Evolutionary conservation across 2,113 vertebrate species (phyloP), one percentile per base, ranked within the genome.

Genomic region (Holacanthus passer): DNA sequence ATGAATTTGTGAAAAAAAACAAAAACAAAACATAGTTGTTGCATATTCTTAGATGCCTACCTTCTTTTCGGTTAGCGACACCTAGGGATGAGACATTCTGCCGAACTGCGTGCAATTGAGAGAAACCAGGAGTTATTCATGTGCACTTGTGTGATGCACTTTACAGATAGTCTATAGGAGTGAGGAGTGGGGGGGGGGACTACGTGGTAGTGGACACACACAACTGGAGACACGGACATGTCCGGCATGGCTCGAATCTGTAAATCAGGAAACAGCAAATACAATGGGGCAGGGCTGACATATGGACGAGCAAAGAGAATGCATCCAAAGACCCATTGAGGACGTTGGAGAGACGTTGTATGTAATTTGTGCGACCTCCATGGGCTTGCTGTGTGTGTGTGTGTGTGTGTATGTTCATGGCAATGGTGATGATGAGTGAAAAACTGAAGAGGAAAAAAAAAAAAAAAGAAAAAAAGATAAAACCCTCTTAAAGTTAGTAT

Each of bases 31-130:
- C 31, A 86, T 10, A 72, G 58, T 63, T 52, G 79, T 88, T 90
- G 83, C 89, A 84, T 88, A 66, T 92, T 92, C 92, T 91, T 85
- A 80, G 94, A 96, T 94, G 97, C 98, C 97, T 99, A 99, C 98
- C 97, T 99, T 99, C 97, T 94, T 98, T 99, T 97, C 96, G 96
- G 94, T 99, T 99, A 97, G 98, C 97, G 96, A 97, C 97, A 96
- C 98, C 98, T 99, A 99, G 97, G 92, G 98, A 99, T 94, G 98
- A 99, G 93, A 97, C 97, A 96, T 98, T 99, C 97, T 96, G 97
- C 96, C 96, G 97, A 96, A 98, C 98, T 99, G 98, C 96, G 96
- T 96, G 95, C 94, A 95, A 95, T 96, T 95, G 93, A 96, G 95
- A 98, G 95, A 99, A 97, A 99, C 95, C 95, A 98, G 95, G 94